Evolutionary conservation across 1,140 invertebrate species (phyloP).

Genomic region (Euglossa dilemma): DNA sequence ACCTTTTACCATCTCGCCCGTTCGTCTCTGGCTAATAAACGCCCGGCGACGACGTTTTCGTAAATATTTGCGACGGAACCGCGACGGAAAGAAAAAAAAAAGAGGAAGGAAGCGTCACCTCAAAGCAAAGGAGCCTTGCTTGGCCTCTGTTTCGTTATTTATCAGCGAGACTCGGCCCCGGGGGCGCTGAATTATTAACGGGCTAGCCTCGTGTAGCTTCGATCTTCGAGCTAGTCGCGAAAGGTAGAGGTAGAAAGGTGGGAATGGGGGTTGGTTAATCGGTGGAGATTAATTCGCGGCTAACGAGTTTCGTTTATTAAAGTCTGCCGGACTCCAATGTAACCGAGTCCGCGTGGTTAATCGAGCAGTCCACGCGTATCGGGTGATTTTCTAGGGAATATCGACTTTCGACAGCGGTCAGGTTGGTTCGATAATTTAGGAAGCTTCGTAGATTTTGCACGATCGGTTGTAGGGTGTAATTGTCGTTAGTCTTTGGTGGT

Average conservation of each 20-base stretch:
- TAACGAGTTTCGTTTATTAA: slow-evolving; percentile 2
- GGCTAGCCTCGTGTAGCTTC: neutral
- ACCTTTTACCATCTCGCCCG: slow-evolving; percentile 20
- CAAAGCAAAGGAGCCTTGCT: slow-evolving; percentile 20
- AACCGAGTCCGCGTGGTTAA: neutral
- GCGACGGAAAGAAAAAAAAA: neutral
- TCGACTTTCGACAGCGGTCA: no score
- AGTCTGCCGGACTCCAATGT: neutral
- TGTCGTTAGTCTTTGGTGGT: no score
- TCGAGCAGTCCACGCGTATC: neutral
- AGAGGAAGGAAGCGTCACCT: slow-evolving; percentile 26
- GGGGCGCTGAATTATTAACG: slow-evolving; percentile 33
- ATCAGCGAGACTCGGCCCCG: neutral
- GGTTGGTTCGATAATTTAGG: no score
- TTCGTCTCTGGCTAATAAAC: slow-evolving; percentile 39
- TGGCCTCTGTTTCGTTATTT: slow-evolving; percentile 41
- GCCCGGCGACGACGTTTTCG: slow-evolving; percentile 17
- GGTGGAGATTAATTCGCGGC: slow-evolving; percentile 4
- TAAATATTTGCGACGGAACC: slow-evolving; percentile 38
- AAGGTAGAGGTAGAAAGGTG: no score
- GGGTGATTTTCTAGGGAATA: no score
- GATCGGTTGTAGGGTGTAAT: no score
- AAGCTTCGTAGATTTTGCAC: no score
- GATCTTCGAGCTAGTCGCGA: neutral
- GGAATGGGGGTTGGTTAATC: neutral